Base-by-base conservation (phyloP, 2,888 invertebrate genomes). In the Rosalia funebris region DNA sequence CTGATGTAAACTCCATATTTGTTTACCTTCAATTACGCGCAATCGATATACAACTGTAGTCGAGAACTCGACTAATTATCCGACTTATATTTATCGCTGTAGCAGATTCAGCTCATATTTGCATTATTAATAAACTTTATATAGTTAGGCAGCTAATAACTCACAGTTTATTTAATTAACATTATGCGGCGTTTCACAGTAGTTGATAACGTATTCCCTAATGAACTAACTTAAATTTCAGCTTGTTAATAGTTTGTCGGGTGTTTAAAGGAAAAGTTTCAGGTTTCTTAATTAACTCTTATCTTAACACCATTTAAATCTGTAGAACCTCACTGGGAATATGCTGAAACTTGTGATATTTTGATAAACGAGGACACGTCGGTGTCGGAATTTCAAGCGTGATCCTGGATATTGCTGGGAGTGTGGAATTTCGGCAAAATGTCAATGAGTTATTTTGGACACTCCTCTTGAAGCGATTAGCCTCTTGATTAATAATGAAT, bases 221-320 rank as follows among this genome's bases (percentile, higher is more conserved):
- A 48, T 36, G 48, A 48, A 48, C 48, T 10, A 48, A 48, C 48
- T 48, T 48, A 48, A 5, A 37, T 34, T 12, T 3, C 11, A 36
- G 48, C 48, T 48, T 48, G 48, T 48, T 48, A 48, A 37, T 36
- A 48, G 48, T 48, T 36, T 47, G 47, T 47, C 17, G 37, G 19
- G 11, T 37, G 11, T 36, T 19, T 25, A 34, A 46, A 48, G 48
- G 16, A 17, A 19, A 36, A 37, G 48, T 36, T 48, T 48, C 48
- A 16, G 36, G 10, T 48, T 48, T 36, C 37, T 48, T 36, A 37
- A 36, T 36, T 48, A 36, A 11, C 19, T 12, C 36, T 19, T 48
- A 48, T 48, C 36, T 12, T 36, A 14, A 19, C 36, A 9, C 12
- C 16, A 19, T 37, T 19, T 37, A 17, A 36, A 32, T 48, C 17